These are phyloP conservation scores for Axis porcinus DNA, from an alignment of 2,113 vertebrate genomes.

Conservation along the genomic window DNA sequence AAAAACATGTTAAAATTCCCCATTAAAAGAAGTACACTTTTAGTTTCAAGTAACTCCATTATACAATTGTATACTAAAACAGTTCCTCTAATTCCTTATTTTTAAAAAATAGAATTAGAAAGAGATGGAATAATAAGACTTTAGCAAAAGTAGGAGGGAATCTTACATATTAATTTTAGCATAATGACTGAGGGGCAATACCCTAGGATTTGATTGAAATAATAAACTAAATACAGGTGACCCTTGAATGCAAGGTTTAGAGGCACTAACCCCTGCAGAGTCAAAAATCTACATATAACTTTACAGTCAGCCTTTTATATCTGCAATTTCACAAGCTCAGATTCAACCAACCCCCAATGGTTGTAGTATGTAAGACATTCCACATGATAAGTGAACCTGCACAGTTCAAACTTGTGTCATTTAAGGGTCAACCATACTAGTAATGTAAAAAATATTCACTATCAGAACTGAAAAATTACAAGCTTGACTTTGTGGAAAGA, in stretches of 20 bases:
- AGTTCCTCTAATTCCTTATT: background rate
- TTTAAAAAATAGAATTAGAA: constrained; percentile 13
- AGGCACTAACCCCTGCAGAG: background rate
- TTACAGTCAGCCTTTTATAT: background rate
- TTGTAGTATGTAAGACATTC: background rate
- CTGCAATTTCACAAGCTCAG: background rate
- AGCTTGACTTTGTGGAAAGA: background rate
- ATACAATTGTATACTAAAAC: background rate
- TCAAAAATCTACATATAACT: background rate
- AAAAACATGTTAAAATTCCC: constrained; percentile 5
- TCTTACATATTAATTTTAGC: background rate
- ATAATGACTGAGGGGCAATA: background rate
- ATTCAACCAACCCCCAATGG: background rate
- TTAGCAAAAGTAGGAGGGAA: background rate
- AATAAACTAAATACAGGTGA: background rate
- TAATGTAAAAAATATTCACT: background rate
- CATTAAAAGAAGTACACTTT: background rate
- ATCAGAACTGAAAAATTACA: background rate
- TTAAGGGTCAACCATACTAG: background rate
- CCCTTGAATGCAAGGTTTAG: background rate
- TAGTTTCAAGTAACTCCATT: constrained; percentile 20
- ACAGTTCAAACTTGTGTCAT: background rate
- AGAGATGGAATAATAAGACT: background rate
- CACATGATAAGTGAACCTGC: background rate
- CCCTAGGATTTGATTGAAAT: constrained; percentile 5